Conservation (phyloP, 2,888 invertebrate species). For the Zygaena filipendulae region DNA sequence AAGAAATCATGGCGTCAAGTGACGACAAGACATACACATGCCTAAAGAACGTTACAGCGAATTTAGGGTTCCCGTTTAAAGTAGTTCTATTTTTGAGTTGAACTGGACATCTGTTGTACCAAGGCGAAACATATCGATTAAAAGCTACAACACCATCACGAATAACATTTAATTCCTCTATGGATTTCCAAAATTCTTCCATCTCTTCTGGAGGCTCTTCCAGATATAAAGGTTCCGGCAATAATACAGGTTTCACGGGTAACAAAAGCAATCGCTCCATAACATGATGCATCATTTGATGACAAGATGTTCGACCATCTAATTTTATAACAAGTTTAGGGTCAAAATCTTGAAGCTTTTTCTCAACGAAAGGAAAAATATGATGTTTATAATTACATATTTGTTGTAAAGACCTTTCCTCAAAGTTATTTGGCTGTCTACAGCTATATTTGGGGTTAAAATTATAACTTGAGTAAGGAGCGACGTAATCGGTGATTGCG, state of each 20-base stretch:
- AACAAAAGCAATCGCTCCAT: slow-evolving; percentile 41
- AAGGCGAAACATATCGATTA: slow-evolving; percentile 57
- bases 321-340: slow-evolving; percentile 67
- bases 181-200: slow-evolving; percentile 47
- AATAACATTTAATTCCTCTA: slow-evolving; percentile 33
- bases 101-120: slow-evolving; percentile 73
- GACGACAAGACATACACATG: slow-evolving; percentile 70
- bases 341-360: slow-evolving; percentile 57
- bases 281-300: slow-evolving; percentile 59
- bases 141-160: slow-evolving; percentile 31
- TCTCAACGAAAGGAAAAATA: slow-evolving; percentile 54
- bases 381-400: slow-evolving; percentile 57
- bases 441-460: slow-evolving; percentile 55
- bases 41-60: slow-evolving; percentile 70
- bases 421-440: slow-evolving; percentile 51
- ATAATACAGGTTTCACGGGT: slow-evolving; percentile 34
- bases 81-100: slow-evolving; percentile 66
- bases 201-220: slow-evolving; percentile 41
- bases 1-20: slow-evolving; percentile 53
- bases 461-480: slow-evolving; percentile 24
- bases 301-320: slow-evolving; percentile 60
- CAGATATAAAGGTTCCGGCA: slow-evolving; percentile 47
- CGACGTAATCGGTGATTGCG: slow-evolving; percentile 25
- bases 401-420: slow-evolving; percentile 45
- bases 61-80: slow-evolving; percentile 58